Percentiles rank a stretch among this genome's conserved stretches.
Conservation (phyloP, 1,140 invertebrate species). For the Drosophila sturtevanti region DNA sequence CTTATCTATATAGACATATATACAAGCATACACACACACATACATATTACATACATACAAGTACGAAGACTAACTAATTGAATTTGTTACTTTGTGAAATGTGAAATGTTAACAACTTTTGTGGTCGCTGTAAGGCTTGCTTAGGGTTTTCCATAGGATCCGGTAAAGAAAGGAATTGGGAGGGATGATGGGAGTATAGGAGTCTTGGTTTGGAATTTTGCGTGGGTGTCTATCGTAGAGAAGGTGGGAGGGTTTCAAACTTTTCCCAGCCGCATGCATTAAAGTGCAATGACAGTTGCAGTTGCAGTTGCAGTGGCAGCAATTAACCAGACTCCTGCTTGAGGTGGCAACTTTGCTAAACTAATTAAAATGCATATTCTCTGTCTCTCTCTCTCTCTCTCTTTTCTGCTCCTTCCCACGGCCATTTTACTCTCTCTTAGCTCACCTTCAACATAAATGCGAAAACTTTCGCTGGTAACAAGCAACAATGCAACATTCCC, state of each 20-base stretch:
- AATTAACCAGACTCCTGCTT: slow-evolving; percentile 69
- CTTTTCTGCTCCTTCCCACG: neutral
- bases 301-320: slow-evolving; percentile 49
- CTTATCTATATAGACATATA: neutral
- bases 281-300: slow-evolving; percentile 60
- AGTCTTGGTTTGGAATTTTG: too few relatives aligned
- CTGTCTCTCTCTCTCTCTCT: slow-evolving; percentile 14
- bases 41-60: neutral
- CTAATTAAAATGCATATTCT: slow-evolving; percentile 80
- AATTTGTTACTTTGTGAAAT: slow-evolving; percentile 75
- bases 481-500: slow-evolving; percentile 56
- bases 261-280: slow-evolving; percentile 46
- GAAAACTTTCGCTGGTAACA: slow-evolving; percentile 71
- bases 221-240: slow-evolving; percentile 10
- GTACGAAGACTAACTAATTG: slow-evolving; percentile 62
- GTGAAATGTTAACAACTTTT: slow-evolving; percentile 80
- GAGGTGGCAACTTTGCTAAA: slow-evolving; percentile 70
- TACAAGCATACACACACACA: slow-evolving; percentile 4
- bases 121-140: slow-evolving; percentile 43
- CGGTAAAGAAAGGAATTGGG: slow-evolving; percentile 1
- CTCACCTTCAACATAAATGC: slow-evolving; percentile 65
- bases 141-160: slow-evolving; percentile 24
- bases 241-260: slow-evolving; percentile 15
- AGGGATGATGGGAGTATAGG: neutral
- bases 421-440: neutral